A percentile compares a stretch with the other conserved stretches of the same genome.
phyloP scores from a whole-genome alignment of 2,797 vertebrate species.

The Cyprinella venusta region DNA sequence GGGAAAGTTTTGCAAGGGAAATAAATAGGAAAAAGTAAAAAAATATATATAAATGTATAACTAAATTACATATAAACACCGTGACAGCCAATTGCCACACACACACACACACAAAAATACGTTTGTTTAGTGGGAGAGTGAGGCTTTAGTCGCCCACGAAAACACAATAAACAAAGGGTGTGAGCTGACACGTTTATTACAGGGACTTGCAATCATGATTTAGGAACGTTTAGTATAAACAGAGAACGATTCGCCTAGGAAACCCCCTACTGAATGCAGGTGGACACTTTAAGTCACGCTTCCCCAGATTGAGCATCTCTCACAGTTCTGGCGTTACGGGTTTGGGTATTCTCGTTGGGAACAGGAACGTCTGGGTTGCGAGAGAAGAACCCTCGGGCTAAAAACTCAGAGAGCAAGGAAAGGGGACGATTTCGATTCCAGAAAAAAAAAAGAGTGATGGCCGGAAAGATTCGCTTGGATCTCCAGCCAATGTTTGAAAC shows the following conservation, averaged over 20 bases:
- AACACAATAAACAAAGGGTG: constrained; percentile 36
- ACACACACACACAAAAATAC: background rate
- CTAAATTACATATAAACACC: no score
- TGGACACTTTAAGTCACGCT: background rate
- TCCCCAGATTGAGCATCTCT: background rate
- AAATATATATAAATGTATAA: no score
- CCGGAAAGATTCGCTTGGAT: constrained; percentile 33
- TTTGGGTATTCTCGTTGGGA: constrained; percentile 27
- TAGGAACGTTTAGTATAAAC: constrained; percentile 19
- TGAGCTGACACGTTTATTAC: constrained; percentile 37
- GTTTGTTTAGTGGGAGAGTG: constrained; percentile 35
- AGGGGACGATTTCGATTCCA: background rate
- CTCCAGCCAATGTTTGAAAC: constrained; percentile 46
- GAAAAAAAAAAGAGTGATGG: background rate
- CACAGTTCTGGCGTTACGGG: constrained; percentile 44
- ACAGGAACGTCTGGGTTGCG: constrained; percentile 8
- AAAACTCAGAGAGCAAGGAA: background rate
- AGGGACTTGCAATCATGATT: constrained; percentile 13
- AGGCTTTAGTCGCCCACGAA: constrained; percentile 11
- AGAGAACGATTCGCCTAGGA: background rate
- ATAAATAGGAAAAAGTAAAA: background rate
- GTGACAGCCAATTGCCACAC: background rate
- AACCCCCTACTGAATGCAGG: constrained; percentile 4
- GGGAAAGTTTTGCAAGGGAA: background rate
- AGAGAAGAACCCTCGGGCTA: constrained; percentile 17